These are phyloP conservation scores for Chrysomela aeneicollis DNA, from an alignment of 2,888 invertebrate species.

Conservation along the genomic window DNA sequence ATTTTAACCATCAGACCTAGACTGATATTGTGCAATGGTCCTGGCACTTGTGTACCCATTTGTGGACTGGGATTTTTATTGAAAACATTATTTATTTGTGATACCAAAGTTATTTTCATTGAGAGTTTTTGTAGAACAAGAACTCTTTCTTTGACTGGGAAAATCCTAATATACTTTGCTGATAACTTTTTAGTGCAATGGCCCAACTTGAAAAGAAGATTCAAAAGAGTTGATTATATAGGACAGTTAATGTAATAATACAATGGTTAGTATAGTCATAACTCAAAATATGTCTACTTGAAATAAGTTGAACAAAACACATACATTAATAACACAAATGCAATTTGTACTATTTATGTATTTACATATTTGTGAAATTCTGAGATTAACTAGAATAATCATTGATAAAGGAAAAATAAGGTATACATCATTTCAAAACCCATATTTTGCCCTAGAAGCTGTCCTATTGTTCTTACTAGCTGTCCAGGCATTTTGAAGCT, in stretches of 20 bases:
- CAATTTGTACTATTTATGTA: too few species aligned
- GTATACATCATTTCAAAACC: slow-evolving; percentile 70
- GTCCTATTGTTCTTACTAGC: slow-evolving; percentile 83
- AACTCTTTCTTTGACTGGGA: slow-evolving; percentile 87
- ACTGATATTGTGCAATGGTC: slow-evolving; percentile 91
- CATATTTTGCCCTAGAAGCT: slow-evolving; percentile 95
- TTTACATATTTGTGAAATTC: too few species aligned
- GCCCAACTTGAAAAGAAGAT: slow-evolving; percentile 75
- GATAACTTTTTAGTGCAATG: slow-evolving; percentile 94
- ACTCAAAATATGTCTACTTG: too few species aligned
- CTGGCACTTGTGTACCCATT: slow-evolving; percentile 95
- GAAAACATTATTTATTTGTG: slow-evolving; percentile 71
- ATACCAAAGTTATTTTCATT: slow-evolving; percentile 84
- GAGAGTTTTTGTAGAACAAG: slow-evolving; percentile 96
- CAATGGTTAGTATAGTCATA: too few species aligned
- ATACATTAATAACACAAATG: too few species aligned
- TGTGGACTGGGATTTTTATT: slow-evolving; percentile 80
- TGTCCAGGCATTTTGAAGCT: slow-evolving; percentile 94
- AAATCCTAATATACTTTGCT: slow-evolving; percentile 82
- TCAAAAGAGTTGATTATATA: slow-evolving; percentile 77
- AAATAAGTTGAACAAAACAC: too few species aligned
- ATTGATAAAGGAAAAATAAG: too few species aligned
- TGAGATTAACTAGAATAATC: too few species aligned
- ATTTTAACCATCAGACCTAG: slow-evolving; percentile 77
- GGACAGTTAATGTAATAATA: slow-evolving; percentile 78